Percentiles rank a stretch among this genome's conserved stretches.
phyloP scores from a whole-genome alignment of 2,888 invertebrate species.

The Physocephala rufipes region DNA sequence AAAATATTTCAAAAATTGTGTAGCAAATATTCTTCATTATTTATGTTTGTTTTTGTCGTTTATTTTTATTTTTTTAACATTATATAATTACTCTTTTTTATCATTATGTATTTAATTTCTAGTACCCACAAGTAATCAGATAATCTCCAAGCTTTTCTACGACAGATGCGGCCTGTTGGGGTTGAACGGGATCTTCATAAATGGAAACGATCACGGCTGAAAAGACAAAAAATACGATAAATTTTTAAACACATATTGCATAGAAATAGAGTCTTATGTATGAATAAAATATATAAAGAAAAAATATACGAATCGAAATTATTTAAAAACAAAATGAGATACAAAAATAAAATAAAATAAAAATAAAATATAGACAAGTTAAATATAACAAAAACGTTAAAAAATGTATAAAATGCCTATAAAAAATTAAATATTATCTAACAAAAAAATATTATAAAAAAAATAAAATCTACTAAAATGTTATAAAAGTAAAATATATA shows the following conservation, averaged over 20 bases:
- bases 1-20: slow-evolving; percentile 58
- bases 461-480: too few relatives aligned
- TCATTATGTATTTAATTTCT: slow-evolving; percentile 68
- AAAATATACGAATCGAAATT: too few relatives aligned
- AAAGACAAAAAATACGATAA: slow-evolving; percentile 67
- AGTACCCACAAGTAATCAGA: slow-evolving; percentile 96
- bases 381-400: too few relatives aligned
- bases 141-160: slow-evolving; percentile 98
- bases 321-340: slow-evolving; percentile 38
- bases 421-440: too few relatives aligned
- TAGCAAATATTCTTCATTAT: slow-evolving; percentile 55
- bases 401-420: too few relatives aligned
- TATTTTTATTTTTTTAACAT: slow-evolving; percentile 49
- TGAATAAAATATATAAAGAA: too few relatives aligned
- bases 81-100: slow-evolving; percentile 53
- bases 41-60: slow-evolving; percentile 42
- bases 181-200: slow-evolving; percentile 96
- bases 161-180: slow-evolving; percentile 95
- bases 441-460: too few relatives aligned
- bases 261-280: too few relatives aligned
- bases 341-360: too few relatives aligned
- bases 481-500: too few relatives aligned
- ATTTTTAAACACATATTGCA: too few relatives aligned
- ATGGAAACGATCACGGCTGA: slow-evolving; percentile 92
- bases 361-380: too few relatives aligned